These are phyloP conservation scores for Erythrocercus mccallii DNA, from an alignment of 2,113 vertebrate genomes.

Conservation along the genomic window DNA sequence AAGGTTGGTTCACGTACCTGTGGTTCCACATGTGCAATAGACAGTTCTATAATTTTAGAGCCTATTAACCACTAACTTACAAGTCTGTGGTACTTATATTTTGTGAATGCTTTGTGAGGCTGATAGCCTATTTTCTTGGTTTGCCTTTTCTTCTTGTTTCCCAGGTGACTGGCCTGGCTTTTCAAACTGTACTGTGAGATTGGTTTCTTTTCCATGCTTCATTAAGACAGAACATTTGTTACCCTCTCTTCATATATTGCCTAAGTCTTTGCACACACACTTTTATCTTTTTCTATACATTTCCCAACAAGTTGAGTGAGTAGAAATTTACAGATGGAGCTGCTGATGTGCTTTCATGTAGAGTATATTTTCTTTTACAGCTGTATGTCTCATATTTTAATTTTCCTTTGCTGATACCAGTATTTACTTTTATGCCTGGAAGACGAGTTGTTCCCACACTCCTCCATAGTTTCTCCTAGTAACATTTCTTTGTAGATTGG, in stretches of 20 bases:
- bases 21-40: not conserved
- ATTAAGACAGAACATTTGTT: slow-evolving; percentile 26
- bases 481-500: slow-evolving; percentile 22
- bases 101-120: not conserved
- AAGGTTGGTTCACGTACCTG: not conserved
- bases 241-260: slow-evolving; percentile 7
- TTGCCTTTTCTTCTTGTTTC: slow-evolving; percentile 10
- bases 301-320: not conserved
- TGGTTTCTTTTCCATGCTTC: slow-evolving; percentile 13
- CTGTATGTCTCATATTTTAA: slow-evolving; percentile 1
- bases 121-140: slow-evolving; percentile 5
- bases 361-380: slow-evolving; percentile 34
- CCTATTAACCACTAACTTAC: not conserved
- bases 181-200: slow-evolving; percentile 3
- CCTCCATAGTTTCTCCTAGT: slow-evolving; percentile 9
- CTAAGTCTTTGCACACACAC: not conserved
- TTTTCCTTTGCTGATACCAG: slow-evolving; percentile 23
- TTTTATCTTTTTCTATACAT: slow-evolving; percentile 31
- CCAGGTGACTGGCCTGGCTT: slow-evolving; percentile 38
- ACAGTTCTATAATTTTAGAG: not conserved
- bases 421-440: slow-evolving; percentile 11
- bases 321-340: slow-evolving; percentile 16
- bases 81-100: not conserved
- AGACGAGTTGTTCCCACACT: not conserved
- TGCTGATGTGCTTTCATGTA: slow-evolving; percentile 40